Conservation (phyloP, 2,888 invertebrate genomes). For the Scrobipalpa atriplicella region DNA sequence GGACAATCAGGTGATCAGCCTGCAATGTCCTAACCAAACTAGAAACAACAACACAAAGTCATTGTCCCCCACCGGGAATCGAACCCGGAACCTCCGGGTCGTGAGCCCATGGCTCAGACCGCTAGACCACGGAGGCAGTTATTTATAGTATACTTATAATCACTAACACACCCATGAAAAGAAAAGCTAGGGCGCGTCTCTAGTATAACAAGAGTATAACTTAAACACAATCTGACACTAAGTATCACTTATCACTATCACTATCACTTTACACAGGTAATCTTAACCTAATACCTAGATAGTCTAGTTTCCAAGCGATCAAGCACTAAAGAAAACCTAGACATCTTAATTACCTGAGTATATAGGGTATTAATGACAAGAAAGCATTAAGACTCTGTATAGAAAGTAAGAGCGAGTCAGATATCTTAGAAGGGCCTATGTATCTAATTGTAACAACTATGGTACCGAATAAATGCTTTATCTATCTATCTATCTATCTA, state of each 20-base stretch:
- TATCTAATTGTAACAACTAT: no score
- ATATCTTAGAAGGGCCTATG: neutral
- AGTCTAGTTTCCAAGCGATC: conserved; percentile 5
- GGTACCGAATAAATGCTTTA: no score
- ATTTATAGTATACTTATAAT: no score
- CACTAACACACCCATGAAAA: no score
- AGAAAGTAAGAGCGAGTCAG: neutral
- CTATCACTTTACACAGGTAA: neutral
- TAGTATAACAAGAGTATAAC: neutral
- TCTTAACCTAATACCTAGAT: neutral
- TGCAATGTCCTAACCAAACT: no score
- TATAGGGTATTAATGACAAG: conserved; percentile 15
- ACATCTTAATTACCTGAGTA: conserved; percentile 1
- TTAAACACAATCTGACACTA: conserved; percentile 10
- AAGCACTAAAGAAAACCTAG: conserved; percentile 2
- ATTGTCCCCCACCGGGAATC: no score
- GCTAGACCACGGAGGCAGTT: no score
- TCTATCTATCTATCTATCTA: no score
- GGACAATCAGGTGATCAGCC: no score
- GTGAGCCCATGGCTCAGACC: no score
- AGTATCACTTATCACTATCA: neutral
- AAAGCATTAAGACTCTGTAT: conserved; percentile 10
- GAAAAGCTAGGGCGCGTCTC: neutral
- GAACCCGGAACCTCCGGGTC: no score
- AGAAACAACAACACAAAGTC: no score